These are phyloP conservation scores for Microcebus ravelobensis DNA, from an alignment of 2,113 vertebrate genomes.

Conservation along the genomic window DNA sequence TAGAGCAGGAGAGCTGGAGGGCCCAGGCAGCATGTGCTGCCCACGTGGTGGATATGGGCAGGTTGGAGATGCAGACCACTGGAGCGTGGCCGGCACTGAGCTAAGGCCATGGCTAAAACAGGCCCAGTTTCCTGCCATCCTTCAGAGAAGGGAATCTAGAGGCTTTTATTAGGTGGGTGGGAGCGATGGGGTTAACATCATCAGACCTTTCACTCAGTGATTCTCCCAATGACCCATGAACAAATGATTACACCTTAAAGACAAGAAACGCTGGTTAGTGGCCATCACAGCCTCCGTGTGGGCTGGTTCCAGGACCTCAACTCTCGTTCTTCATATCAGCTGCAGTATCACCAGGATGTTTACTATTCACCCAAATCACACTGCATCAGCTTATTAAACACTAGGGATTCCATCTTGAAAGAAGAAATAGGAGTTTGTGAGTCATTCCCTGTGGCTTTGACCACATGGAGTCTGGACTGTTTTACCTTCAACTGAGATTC, in stretches of 20 bases:
- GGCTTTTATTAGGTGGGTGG: not conserved
- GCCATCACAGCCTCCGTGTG: fast-evolving
- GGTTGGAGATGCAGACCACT: fast-evolving
- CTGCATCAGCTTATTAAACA: fast-evolving
- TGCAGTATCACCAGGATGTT: fast-evolving
- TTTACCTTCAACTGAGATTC: fast-evolving
- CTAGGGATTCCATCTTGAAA: not conserved
- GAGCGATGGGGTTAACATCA: not conserved
- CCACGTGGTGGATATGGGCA: fast-evolving
- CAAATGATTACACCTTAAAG: too few species aligned
- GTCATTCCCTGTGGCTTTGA: not conserved
- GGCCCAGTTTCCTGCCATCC: fast-evolving
- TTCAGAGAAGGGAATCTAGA: not conserved
- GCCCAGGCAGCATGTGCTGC: fast-evolving
- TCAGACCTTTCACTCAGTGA: fast-evolving
- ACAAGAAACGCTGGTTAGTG: too few species aligned
- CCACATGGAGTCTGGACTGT: not conserved
- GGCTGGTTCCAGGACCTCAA: fast-evolving
- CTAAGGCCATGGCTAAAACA: fast-evolving
- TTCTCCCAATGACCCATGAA: fast-evolving
- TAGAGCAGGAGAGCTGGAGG: not conserved
- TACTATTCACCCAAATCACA: fast-evolving
- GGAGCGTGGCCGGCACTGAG: not conserved
- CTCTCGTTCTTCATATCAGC: not conserved
- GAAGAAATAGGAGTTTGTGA: too few species aligned